These are phyloP conservation scores for Argyrosomus regius DNA, from an alignment of 2,797 vertebrate species.

Conservation along the genomic window DNA sequence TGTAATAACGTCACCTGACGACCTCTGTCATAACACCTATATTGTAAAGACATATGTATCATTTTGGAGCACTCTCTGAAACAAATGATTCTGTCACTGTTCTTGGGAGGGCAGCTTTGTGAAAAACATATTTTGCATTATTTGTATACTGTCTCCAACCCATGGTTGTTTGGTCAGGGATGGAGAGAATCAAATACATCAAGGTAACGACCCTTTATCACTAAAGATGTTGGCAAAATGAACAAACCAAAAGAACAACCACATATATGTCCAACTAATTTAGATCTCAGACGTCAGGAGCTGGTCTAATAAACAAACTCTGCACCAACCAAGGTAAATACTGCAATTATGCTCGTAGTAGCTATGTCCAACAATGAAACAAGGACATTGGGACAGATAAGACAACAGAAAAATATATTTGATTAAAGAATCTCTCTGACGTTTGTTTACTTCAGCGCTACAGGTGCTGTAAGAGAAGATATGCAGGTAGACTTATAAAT, in stretches of 20 bases:
- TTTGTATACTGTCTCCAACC: not conserved
- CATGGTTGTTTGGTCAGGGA: not conserved
- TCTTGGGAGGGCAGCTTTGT: not conserved
- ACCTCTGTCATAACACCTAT: not conserved
- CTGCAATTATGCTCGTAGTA: not conserved
- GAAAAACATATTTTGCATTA: too few relatives aligned
- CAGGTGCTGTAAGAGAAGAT: not conserved
- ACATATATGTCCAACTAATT: not conserved
- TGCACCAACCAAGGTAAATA: conserved; percentile 4
- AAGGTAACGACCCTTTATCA: not conserved
- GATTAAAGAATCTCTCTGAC: conserved; percentile 15
- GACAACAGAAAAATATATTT: conserved; percentile 6
- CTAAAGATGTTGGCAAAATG: not conserved
- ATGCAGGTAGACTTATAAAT: not conserved
- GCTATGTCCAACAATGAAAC: conserved; percentile 1
- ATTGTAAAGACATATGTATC: not conserved
- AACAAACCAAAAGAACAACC: not conserved
- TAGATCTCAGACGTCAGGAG: not conserved
- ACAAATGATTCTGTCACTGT: not conserved
- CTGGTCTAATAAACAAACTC: not conserved
- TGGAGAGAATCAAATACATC: not conserved
- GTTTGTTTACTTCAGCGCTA: conserved; percentile 21
- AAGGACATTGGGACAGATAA: not conserved
- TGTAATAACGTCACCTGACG: not conserved
- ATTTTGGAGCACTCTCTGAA: not conserved